Evolutionary conservation across 2,113 vertebrate genomes (phyloP), one percentile per base, ranked within the genome.

Genomic region (Ia io): DNA sequence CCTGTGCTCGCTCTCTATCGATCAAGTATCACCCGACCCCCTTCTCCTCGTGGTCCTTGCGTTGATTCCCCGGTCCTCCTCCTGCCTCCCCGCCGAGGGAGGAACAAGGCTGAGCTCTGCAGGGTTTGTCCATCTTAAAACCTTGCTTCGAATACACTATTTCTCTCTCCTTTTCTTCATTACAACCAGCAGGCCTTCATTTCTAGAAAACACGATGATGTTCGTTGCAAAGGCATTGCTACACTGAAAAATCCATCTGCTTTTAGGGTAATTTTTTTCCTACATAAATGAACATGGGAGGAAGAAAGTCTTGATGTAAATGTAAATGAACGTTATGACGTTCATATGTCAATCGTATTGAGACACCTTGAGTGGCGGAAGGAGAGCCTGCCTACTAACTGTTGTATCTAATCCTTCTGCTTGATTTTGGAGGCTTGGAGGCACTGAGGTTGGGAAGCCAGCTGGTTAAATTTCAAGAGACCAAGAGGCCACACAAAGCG

Each of bases 161-260:
- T 80, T 44, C 0, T 93, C 61, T 90, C 28, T 20, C 37, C 7
- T 30, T 88, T 78, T 70, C 14, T 70, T 84, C 37, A 69, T 86
- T 44, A 35, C 70, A 0, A n/a, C 44, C 42, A 5, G 84, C 74
- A 88, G 76, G 22, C 1, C 87, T 95, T 95, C 12, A 63, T 74
- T 79, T 90, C 83, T 79, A 92, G 63, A 84, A 95, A 96, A 83
- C 32, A 59, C 22, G 65, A 23, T 35, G 32, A 40, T 83, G 9
- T 37, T 89, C 89, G 49, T 70, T 65, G 37, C 84, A 71, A 93
- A 92, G 3, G 25, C 23, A 87, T 49, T 35, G 30, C 25, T 91
- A 59, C 8, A 70, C 87, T 65, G 32, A 74, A 93, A 83, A 35
- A 32, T 44, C 2, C 35, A 2, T 42, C 28, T 47, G 6, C 76